Evolutionary conservation across 1,140 invertebrate species (phyloP).

Genomic region (Cydia pomonella): DNA sequence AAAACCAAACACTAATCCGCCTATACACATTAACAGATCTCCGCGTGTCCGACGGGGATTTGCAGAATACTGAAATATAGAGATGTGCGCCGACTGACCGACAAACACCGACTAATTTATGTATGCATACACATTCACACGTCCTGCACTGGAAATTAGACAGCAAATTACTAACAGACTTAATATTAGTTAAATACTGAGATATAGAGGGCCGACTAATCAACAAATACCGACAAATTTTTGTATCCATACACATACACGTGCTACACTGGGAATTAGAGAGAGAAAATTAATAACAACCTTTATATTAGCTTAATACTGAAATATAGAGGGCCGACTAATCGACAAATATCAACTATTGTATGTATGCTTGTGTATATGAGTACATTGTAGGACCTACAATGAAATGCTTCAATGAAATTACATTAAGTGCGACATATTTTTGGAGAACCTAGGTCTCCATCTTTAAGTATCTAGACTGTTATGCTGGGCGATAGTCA

Average conservation of each 20-base stretch:
- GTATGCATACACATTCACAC: not conserved
- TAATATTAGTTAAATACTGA: not conserved
- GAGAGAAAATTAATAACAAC: too few species aligned
- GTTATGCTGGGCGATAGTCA: too few species aligned
- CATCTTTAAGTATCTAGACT: too few species aligned
- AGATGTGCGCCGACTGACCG: conserved; percentile 13
- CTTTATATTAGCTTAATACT: not conserved
- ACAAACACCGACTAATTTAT: conserved; percentile 20
- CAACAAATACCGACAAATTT: not conserved
- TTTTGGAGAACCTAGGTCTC: too few species aligned
- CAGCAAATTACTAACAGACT: not conserved
- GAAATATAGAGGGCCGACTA: not conserved
- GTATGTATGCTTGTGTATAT: too few species aligned
- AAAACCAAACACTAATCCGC: conserved; percentile 72
- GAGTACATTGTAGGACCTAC: too few species aligned
- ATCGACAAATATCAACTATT: not conserved
- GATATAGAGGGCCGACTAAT: not conserved
- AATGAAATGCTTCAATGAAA: too few species aligned
- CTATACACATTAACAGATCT: conserved; percentile 72
- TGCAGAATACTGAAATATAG: conserved; percentile 38
- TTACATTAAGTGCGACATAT: too few species aligned
- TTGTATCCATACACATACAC: not conserved
- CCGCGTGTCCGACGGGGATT: conserved; percentile 53
- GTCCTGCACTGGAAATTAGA: not conserved
- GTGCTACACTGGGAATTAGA: not conserved